Conservation (phyloP, 2,888 invertebrate genomes). For the Archips crataeganus region DNA sequence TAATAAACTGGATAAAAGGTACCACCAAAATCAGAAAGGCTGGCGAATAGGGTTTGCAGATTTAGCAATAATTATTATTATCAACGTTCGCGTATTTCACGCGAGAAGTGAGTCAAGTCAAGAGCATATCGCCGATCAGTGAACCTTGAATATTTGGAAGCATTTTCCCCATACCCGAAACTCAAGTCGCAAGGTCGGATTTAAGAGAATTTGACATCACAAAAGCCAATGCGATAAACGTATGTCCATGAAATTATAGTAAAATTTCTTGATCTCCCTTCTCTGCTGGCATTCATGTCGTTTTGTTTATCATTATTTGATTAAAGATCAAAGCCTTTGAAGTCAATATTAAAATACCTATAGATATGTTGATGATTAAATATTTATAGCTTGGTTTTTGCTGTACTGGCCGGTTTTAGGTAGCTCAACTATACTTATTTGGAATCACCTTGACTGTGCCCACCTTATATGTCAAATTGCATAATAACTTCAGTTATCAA, state of each 20-base stretch:
- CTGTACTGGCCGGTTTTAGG: not conserved
- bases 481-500: conserved; percentile 20
- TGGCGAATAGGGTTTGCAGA: not conserved
- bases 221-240: conserved; percentile 10
- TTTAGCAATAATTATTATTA: conserved; percentile 11
- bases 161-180: not conserved
- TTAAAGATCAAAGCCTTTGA: conserved; percentile 17
- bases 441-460: conserved; percentile 28
- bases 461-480: conserved; percentile 15
- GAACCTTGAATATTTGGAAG: conserved; percentile 18
- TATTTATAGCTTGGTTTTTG: not conserved
- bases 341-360: conserved; percentile 7
- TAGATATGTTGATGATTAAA: not conserved
- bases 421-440: not conserved
- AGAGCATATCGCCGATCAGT: conserved; percentile 11
- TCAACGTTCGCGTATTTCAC: conserved; percentile 8
- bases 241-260: conserved; percentile 6
- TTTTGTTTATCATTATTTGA: conserved; percentile 27
- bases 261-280: conserved; percentile 11
- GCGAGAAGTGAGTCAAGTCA: conserved; percentile 8
- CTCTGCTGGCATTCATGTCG: not conserved
- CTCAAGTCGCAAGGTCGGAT: conserved; percentile 9
- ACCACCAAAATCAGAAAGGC: conserved; percentile 15
- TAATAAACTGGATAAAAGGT: conserved; percentile 12
- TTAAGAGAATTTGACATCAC: conserved; percentile 5